These are phyloP conservation scores for Ophion costatus DNA, from an alignment of 2,888 invertebrate species.

Conservation along the genomic window DNA sequence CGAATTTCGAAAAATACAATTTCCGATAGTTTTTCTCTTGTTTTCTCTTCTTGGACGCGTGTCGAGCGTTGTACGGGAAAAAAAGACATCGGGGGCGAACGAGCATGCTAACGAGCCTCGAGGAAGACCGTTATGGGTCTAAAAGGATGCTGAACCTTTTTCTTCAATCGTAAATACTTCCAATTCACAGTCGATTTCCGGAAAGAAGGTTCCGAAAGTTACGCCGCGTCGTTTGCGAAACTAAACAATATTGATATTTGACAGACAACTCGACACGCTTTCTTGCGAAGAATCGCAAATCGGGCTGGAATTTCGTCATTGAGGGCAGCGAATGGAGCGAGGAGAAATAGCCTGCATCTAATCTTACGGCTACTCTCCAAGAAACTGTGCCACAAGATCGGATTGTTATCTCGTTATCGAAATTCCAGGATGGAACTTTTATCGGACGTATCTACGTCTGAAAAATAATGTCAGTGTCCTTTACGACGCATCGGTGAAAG, in stretches of 20 bases:
- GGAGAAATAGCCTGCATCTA: not conserved
- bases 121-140: not conserved
- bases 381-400: not conserved
- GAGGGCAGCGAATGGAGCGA: no score
- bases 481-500: not conserved
- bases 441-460: not conserved
- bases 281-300: not conserved
- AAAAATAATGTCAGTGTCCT: not conserved
- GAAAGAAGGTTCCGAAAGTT: not conserved
- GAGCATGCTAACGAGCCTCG: not conserved
- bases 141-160: no score
- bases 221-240: not conserved
- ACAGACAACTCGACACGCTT: not conserved
- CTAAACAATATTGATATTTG: not conserved
- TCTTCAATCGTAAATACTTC: no score
- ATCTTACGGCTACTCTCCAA: not conserved
- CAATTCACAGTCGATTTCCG: no score
- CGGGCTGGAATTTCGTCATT: not conserved
- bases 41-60: not conserved
- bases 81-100: not conserved
- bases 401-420: not conserved
- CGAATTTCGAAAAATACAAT: slow-evolving; percentile 74
- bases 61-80: not conserved
- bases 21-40: slow-evolving; percentile 36
- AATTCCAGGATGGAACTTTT: not conserved